Conservation (phyloP, 2,888 invertebrate species). For the Gandaritis pyraliata region DNA sequence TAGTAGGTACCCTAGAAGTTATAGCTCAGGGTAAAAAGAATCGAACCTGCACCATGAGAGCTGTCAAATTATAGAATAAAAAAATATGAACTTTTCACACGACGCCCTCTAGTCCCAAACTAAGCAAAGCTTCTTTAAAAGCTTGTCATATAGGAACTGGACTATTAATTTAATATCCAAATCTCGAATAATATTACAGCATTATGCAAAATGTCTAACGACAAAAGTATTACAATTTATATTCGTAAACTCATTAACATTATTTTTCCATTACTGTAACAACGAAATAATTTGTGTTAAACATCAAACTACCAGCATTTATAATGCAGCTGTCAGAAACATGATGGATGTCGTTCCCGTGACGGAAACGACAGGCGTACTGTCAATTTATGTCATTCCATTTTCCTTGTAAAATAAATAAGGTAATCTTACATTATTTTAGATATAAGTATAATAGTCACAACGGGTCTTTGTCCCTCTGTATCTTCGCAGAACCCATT, state of each 20-base stretch:
- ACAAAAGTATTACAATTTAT: conserved; percentile 12
- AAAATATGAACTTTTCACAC: too few species aligned
- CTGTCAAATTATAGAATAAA: too few species aligned
- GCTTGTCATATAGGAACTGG: too few species aligned
- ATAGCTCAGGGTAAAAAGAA: too few species aligned
- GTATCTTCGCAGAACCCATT: too few species aligned
- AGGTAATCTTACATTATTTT: neutral
- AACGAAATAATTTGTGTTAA: conserved; percentile 16
- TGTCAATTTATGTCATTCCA: conserved; percentile 23
- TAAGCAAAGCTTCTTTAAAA: too few species aligned
- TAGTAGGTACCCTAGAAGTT: too few species aligned
- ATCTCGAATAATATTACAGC: neutral
- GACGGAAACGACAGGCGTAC: conserved; percentile 13
- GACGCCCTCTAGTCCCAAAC: too few species aligned
- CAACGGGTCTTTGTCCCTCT: too few species aligned
- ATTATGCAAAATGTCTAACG: conserved; percentile 7
- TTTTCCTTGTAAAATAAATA: conserved; percentile 10
- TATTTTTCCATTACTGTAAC: conserved; percentile 19
- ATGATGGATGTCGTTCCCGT: conserved; percentile 27
- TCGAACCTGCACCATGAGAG: too few species aligned
- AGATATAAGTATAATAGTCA: too few species aligned
- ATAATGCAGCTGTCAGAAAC: conserved; percentile 27
- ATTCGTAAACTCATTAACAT: conserved; percentile 14
- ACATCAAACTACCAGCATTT: conserved; percentile 22
- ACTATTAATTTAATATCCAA: neutral